Conservation (phyloP, 1,140 invertebrate species). For the Aphaenogaster rudis region DNA sequence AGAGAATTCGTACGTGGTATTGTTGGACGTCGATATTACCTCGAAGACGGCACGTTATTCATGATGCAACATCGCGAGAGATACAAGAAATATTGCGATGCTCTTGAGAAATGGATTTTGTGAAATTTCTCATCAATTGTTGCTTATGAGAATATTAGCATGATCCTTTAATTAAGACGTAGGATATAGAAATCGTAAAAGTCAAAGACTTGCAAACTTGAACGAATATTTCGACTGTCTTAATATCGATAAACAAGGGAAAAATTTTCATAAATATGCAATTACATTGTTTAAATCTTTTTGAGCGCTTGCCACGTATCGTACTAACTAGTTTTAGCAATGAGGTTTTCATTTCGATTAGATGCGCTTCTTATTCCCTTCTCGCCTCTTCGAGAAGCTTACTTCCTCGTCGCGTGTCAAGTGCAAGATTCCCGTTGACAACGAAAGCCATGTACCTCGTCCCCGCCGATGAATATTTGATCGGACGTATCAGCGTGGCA, state of each 20-base stretch:
- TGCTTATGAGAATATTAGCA: background rate
- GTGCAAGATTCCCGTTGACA: slow-evolving; percentile 69
- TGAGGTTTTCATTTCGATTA: slow-evolving; percentile 17
- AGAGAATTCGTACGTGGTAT: slow-evolving; percentile 61
- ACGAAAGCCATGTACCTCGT: slow-evolving; percentile 64
- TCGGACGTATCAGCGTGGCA: slow-evolving; percentile 67
- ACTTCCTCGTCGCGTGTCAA: slow-evolving; percentile 69
- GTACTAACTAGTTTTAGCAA: background rate
- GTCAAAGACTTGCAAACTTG: background rate
- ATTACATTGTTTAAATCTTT: slow-evolving; percentile 7
- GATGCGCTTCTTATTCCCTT: slow-evolving; percentile 20
- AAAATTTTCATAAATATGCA: background rate
- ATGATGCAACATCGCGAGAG: slow-evolving; percentile 32
- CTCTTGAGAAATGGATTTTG: slow-evolving; percentile 13
- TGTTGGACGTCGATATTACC: slow-evolving; percentile 69
- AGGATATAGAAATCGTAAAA: background rate
- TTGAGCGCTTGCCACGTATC: background rate
- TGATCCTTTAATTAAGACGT: background rate
- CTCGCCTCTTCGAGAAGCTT: background rate
- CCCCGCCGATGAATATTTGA: slow-evolving; percentile 73
- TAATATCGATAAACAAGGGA: background rate
- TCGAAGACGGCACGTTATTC: slow-evolving; percentile 57
- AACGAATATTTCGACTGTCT: background rate
- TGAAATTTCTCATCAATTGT: background rate
- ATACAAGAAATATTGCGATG: slow-evolving; percentile 49